Conservation (phyloP, 2,797 vertebrate species). For the Sebastes alutus region DNA sequence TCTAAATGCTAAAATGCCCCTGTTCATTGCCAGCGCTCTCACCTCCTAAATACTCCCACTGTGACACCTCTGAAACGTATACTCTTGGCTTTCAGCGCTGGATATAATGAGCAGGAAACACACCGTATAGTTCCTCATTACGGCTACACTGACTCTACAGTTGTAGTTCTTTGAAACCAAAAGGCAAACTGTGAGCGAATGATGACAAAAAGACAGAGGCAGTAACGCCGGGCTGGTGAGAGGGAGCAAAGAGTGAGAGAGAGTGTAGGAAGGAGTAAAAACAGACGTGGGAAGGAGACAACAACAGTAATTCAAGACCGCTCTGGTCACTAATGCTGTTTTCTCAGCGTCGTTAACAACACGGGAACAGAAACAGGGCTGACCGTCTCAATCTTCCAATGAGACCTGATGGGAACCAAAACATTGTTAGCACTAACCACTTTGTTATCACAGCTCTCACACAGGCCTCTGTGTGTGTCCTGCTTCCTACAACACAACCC, state of each 20-base stretch:
- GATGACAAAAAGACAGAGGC: slow-evolving; percentile 1
- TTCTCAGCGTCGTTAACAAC: slow-evolving; percentile 36
- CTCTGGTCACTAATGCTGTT: slow-evolving; percentile 38
- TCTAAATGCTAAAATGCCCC: slow-evolving; percentile 58
- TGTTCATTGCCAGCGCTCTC: slow-evolving; percentile 55
- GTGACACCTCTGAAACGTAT: slow-evolving; percentile 36
- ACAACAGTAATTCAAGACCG: slow-evolving; percentile 35
- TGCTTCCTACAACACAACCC: not conserved
- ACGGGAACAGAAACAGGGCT: not conserved
- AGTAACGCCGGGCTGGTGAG: not conserved
- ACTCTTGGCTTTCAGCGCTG: slow-evolving; percentile 1
- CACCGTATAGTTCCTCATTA: slow-evolving; percentile 9
- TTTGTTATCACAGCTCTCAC: slow-evolving; percentile 12
- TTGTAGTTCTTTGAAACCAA: not conserved
- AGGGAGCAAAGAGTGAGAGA: slow-evolving; percentile 42
- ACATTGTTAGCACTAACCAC: slow-evolving; percentile 8
- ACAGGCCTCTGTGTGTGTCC: slow-evolving; percentile 6
- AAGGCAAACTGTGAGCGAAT: not conserved
- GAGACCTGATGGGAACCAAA: slow-evolving; percentile 19
- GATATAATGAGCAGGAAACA: slow-evolving; percentile 19
- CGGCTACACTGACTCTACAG: not conserved
- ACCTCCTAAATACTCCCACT: slow-evolving; percentile 52
- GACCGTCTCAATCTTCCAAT: slow-evolving; percentile 8
- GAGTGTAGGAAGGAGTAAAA: slow-evolving; percentile 57
- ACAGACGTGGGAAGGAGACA: slow-evolving; percentile 60